Base-by-base conservation (phyloP, 2,797 vertebrate species). In the Chaenodraco wilsoni region DNA sequence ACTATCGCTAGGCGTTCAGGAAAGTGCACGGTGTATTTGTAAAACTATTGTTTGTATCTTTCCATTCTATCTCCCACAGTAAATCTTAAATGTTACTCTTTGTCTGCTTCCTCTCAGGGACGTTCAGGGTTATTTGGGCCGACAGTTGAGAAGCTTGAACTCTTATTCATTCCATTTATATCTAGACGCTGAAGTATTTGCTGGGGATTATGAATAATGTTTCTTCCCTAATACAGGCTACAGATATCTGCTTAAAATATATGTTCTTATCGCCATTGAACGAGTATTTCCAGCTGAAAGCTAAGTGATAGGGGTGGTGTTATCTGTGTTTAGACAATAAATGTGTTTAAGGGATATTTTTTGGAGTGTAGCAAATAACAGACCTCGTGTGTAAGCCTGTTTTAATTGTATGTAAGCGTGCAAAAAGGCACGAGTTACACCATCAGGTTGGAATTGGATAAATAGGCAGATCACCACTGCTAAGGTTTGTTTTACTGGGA, bases 251-350 rank as follows among this genome's bases (percentile, higher is more conserved):
- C 75, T 70, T 49, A 55, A 76, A 69, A 72, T 54, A 81, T 58
- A 77, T 74, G 33, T 65, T 75, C 64, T 86, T 81, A 66, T 89
- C 43, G 0, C 55, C 48, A 71, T 82, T 78, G 5, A 65, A 63
- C 65, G 87, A 90, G 88, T 87, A 82, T 89, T 87, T 87, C 71
- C 78, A 84, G 83, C 82, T 72, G 73, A 87, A 49, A 75, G 76
- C 59, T 17, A 65, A 85, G 81, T 45, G 82, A 93, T 92, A 87
- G 78, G 84, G 90, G 86, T 54, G 48, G 64, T 58, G 63, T 88
- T 91, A 92, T 92, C 89, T 90, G 74, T 93, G 90, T 94, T 94
- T 93, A 85, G 81, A 92, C 84, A 93, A 52, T 91, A 93, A 92
- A 94, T 94, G 89, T 93, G 90, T 88, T 85, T 76, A 75, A 87